phyloP scores from a whole-genome alignment of 2,113 vertebrate species.

The Rattus norvegicus region GRCr8 NC_086039.1:96322001-96322500 shows the following conservation, averaged over 20 bases:
- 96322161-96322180: no score
- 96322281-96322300: background rate
- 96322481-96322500: no score
- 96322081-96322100: background rate
- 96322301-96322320: background rate
- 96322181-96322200: background rate
- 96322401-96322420: background rate
- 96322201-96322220: background rate
- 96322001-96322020: background rate
- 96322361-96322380: background rate
- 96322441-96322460: background rate
- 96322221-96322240: background rate
- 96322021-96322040: background rate
- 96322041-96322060: background rate
- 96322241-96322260: background rate
- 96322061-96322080: background rate
- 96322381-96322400: background rate
- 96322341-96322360: background rate
- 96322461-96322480: no score
- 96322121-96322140: background rate
- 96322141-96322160: no score
- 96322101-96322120: background rate
- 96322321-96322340: background rate
- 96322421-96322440: background rate
- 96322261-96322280: background rate